A percentile compares a stretch with the other conserved stretches of the same genome.
Evolutionary conservation across 2,797 vertebrate species (phyloP).

Genomic region (Oreortyx pictus): DNA sequence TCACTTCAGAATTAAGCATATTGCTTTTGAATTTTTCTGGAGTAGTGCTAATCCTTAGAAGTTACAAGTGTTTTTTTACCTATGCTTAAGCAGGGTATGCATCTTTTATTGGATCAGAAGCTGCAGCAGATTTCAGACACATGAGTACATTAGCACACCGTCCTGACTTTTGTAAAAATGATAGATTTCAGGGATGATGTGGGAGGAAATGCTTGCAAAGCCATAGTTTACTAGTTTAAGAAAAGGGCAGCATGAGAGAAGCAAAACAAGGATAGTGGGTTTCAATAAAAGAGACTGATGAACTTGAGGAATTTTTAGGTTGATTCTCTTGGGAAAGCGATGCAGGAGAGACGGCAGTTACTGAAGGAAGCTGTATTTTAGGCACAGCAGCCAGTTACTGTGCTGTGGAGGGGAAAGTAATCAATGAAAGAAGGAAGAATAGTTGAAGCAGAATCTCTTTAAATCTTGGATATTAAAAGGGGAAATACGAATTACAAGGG

Average conservation of each 20-base stretch:
- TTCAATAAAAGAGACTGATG: not conserved
- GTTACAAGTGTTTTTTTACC: not conserved
- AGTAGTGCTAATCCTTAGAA: not conserved
- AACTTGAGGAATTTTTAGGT: not conserved
- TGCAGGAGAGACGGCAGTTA: not conserved
- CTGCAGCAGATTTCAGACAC: not conserved
- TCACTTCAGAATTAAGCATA: not conserved
- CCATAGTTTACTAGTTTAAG: not conserved
- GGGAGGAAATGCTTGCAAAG: not conserved
- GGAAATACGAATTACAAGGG: not conserved
- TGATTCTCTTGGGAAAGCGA: not conserved
- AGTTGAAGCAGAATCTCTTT: conserved; percentile 9
- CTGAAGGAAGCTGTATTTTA: conserved; percentile 20
- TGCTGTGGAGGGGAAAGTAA: not conserved
- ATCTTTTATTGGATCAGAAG: not conserved
- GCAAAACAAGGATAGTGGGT: conserved; percentile 8
- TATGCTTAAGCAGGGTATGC: not conserved
- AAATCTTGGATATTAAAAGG: conserved; percentile 4
- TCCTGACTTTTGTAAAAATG: not conserved
- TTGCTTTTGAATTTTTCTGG: not conserved
- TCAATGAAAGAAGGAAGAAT: not conserved
- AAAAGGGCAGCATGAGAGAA: not conserved
- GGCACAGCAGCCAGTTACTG: not conserved
- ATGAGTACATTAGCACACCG: not conserved
- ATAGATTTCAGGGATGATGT: not conserved